phyloP scores from a whole-genome alignment of 2,797 vertebrate genomes.

The Leucoraja ocellata region DNA sequence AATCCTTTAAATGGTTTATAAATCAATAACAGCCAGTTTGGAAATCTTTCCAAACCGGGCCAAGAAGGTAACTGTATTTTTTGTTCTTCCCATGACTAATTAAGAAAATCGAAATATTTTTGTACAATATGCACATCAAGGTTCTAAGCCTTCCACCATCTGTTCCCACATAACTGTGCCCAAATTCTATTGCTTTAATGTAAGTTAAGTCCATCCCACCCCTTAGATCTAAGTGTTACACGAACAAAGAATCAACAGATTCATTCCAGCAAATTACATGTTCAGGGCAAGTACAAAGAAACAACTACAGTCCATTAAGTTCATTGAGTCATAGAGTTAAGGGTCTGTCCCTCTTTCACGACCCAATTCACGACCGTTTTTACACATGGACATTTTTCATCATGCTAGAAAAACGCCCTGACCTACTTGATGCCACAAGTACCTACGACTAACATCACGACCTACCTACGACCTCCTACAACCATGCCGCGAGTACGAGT shows the following conservation, averaged over 20 bases:
- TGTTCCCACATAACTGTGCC: not conserved
- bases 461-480: no score
- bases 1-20: not conserved
- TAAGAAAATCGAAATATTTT: not conserved
- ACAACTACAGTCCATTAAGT: not conserved
- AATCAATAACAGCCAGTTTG: not conserved
- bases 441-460: no score
- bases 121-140: not conserved
- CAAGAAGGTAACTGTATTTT: not conserved
- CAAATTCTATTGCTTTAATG: not conserved
- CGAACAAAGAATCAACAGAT: not conserved
- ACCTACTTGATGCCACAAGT: no score
- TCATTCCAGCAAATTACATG: not conserved
- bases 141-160: not conserved
- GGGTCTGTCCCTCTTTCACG: no score
- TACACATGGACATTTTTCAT: no score
- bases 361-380: no score
- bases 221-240: not conserved
- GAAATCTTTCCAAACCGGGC: not conserved
- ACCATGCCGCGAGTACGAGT: no score
- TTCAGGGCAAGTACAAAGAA: slow-evolving; percentile 15
- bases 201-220: not conserved
- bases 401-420: no score
- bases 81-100: not conserved
- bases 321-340: no score